Conservation (phyloP, 2,888 invertebrate species). For the Tachina fera region DNA sequence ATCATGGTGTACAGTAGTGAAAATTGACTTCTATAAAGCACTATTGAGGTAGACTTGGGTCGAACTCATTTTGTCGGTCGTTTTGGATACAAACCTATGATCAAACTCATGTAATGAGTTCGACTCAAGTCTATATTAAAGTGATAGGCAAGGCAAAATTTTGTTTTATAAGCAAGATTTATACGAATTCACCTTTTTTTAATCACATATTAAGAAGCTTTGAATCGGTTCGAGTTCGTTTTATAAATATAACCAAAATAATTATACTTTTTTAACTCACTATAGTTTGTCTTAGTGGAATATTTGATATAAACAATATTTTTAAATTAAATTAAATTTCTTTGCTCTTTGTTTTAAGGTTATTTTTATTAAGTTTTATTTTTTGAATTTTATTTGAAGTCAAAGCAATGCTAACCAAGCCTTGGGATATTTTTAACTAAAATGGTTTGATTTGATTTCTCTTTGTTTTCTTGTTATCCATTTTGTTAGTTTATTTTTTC, state of each 20-base stretch:
- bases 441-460: slow-evolving; percentile 60
- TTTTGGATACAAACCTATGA: too few relatives aligned
- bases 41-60: too few relatives aligned
- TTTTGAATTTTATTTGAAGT: slow-evolving; percentile 56
- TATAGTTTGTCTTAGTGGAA: not conserved
- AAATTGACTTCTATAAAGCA: too few relatives aligned
- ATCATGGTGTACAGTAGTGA: too few relatives aligned
- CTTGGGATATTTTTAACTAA: slow-evolving; percentile 63
- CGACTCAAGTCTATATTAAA: too few relatives aligned
- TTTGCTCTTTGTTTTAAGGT: not conserved
- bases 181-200: too few relatives aligned
- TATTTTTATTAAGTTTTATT: slow-evolving; percentile 26
- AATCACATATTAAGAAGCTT: too few relatives aligned
- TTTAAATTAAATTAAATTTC: slow-evolving; percentile 55
- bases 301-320: slow-evolving; percentile 56
- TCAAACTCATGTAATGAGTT: too few relatives aligned
- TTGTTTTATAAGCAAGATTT: too few relatives aligned
- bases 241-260: not conserved
- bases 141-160: too few relatives aligned
- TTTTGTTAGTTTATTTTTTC: not conserved
- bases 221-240: too few relatives aligned
- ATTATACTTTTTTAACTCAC: slow-evolving; percentile 3
- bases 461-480: slow-evolving; percentile 8
- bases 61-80: too few relatives aligned
- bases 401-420: slow-evolving; percentile 52